These are phyloP conservation scores for Ovibos moschatus DNA, from an alignment of 2,113 vertebrate genomes.

Conservation along the genomic window DNA sequence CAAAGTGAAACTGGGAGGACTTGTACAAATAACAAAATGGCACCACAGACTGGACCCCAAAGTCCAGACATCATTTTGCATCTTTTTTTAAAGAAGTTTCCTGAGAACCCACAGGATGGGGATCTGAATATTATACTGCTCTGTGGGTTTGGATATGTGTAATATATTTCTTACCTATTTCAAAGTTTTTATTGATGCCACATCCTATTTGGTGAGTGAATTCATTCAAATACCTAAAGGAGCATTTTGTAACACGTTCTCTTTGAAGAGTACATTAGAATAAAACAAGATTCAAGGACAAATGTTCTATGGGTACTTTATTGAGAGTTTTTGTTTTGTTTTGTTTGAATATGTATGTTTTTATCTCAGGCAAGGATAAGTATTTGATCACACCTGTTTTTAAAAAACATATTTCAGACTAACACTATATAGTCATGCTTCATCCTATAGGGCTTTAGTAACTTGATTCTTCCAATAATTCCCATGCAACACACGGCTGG, in stretches of 20 bases:
- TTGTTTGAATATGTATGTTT: background rate
- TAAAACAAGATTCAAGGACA: background rate
- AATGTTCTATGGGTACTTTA: background rate
- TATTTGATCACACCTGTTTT: background rate
- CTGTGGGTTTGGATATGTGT: background rate
- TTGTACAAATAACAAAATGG: background rate
- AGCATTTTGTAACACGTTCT: background rate
- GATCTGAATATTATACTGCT: background rate
- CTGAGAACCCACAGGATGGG: background rate
- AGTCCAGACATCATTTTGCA: background rate
- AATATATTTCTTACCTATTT: background rate
- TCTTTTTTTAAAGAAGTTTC: background rate
- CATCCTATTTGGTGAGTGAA: background rate
- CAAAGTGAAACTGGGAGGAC: background rate
- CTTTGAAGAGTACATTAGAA: background rate
- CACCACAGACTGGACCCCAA: background rate
- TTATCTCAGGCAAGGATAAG: background rate
- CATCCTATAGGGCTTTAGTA: background rate
- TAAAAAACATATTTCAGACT: background rate
- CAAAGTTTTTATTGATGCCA: background rate
- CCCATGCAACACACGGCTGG: background rate
- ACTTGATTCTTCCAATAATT: background rate
- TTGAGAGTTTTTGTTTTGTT: background rate
- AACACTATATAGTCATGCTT: background rate
- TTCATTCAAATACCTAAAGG: background rate